Evolutionary conservation across 2,113 vertebrate species (phyloP), one percentile per base, ranked within the genome.

Genomic region (Notarius lentiginosus): DNA sequence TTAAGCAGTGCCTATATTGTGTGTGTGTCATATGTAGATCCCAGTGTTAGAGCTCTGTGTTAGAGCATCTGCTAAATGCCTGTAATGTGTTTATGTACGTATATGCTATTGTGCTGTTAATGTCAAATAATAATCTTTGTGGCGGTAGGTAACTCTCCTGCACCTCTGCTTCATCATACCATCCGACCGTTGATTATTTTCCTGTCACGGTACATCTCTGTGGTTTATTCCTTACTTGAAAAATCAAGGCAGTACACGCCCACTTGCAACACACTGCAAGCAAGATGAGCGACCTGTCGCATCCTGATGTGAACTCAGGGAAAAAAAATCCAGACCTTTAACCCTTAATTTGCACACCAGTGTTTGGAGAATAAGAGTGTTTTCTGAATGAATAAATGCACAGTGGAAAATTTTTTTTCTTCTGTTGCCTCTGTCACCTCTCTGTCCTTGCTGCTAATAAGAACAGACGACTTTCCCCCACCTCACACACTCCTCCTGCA

Each of bases 401-500:
- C 30, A 41, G 79, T 61, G 79, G 56, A 61, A 61, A 81, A 47
- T 81, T 61, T 81, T 61, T 81, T 61, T 81, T 61, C 10, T 24
- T 60, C 10, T 20, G 27, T 61, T 30, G 9, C 30, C 56, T 34
- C 55, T 14, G 56, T 81, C 79, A 81, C 30, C 79, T 61, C 79
- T 61, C 20, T 81, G 7, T 81, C 56, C 58, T 81, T 81, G 56
- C 34, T 34, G 30, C 79, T 81, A 41, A 41, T 60, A 81, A 47
- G 79, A 81, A 61, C 79, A 81, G 47, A 81, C 30, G 56, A 81
- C 55, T 47, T 41, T 14, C 56, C 30, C 79, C 79, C 79, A 41
- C 20, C 55, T 60, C 30, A 81, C 56, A 81, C 79, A 81, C 79
- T 34, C 34, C 58, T 81, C 30, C 79, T 81, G 56, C 79, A 61